A percentile compares a stretch with the other conserved stretches of the same genome.
Evolutionary conservation across 2,888 invertebrate genomes (phyloP).

Genomic region (Hyposoter didymator): DNA sequence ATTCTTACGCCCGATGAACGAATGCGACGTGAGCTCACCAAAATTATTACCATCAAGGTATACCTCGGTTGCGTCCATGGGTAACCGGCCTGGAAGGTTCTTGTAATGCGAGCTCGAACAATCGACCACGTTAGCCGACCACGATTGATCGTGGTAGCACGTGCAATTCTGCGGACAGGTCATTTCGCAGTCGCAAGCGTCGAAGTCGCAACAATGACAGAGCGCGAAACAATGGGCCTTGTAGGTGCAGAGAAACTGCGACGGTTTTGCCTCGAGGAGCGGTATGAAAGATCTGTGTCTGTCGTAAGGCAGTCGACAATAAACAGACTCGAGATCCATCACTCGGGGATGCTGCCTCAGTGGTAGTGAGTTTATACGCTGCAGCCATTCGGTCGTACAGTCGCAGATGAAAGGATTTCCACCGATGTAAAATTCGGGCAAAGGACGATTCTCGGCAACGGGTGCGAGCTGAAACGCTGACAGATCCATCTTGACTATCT

Average conservation of each 20-base stretch:
- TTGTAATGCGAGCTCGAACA: slow-evolving; percentile 93
- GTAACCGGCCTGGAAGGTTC: slow-evolving; percentile 93
- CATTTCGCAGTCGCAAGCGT: slow-evolving; percentile 99
- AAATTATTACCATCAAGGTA: slow-evolving; percentile 97
- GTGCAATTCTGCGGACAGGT: slow-evolving; percentile 97
- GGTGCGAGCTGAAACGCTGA: slow-evolving; percentile 94
- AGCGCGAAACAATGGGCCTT: slow-evolving; percentile 97
- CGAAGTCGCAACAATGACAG: slow-evolving; percentile 98
- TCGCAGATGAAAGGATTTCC: slow-evolving; percentile 98
- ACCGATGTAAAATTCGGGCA: slow-evolving; percentile 96
- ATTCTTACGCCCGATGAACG: slow-evolving; percentile 96
- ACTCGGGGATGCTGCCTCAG: slow-evolving; percentile 95
- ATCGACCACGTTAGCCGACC: slow-evolving; percentile 97
- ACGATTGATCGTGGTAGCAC: slow-evolving; percentile 97
- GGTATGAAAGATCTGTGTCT: slow-evolving; percentile 93
- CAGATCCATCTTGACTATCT: slow-evolving; percentile 95
- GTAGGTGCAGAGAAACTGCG: slow-evolving; percentile 96
- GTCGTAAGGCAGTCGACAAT: slow-evolving; percentile 94
- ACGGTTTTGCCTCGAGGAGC: slow-evolving; percentile 93
- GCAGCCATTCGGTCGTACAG: slow-evolving; percentile 98
- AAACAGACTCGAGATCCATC: slow-evolving; percentile 95
- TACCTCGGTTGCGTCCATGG: slow-evolving; percentile 98
- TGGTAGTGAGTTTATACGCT: slow-evolving; percentile 94
- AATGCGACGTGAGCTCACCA: slow-evolving; percentile 93
- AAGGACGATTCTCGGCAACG: slow-evolving; percentile 89